Conservation (phyloP, 2,888 invertebrate genomes). For the Alloscopus bannaensis region DNA sequence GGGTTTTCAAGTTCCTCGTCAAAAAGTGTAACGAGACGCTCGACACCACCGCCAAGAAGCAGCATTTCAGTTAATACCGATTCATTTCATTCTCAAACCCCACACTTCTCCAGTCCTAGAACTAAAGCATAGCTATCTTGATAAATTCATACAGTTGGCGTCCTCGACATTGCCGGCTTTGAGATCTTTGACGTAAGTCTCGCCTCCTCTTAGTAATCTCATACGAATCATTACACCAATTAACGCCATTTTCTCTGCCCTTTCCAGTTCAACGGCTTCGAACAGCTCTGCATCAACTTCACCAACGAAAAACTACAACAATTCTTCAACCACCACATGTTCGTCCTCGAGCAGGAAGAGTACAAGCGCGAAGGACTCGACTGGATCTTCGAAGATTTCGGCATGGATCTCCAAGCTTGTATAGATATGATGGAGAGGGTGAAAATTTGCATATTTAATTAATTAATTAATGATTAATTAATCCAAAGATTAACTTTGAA, state of each 20-base stretch:
- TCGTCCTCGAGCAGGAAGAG: constrained; percentile 95
- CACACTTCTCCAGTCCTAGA: no score
- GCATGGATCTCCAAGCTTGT: constrained; percentile 98
- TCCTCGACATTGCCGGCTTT: constrained; percentile 99
- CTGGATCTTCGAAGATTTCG: constrained; percentile 99
- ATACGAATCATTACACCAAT: not conserved
- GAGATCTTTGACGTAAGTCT: constrained; percentile 99
- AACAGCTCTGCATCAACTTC: constrained; percentile 99
- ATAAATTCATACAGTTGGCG: constrained; percentile 88
- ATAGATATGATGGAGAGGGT: constrained; percentile 99
- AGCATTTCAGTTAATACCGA: no score
- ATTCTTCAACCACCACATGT: constrained; percentile 98
- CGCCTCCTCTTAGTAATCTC: constrained; percentile 1
- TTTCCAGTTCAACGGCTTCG: constrained; percentile 95
- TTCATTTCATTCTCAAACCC: no score
- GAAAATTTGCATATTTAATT: no score
- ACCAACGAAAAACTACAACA: constrained; percentile 99
- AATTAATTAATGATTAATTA: no score
- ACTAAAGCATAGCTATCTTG: not conserved
- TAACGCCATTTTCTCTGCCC: not conserved
- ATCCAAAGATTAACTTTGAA: no score
- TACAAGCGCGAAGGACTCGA: constrained; percentile 97
- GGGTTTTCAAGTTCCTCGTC: constrained; percentile 98
- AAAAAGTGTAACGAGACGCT: constrained; percentile 99
- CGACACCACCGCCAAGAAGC: constrained; percentile 98